Percentiles rank a stretch among this genome's conserved stretches.
Evolutionary conservation across 2,113 vertebrate genomes (phyloP).

Genomic region (Seriola quinqueradiata): DNA sequence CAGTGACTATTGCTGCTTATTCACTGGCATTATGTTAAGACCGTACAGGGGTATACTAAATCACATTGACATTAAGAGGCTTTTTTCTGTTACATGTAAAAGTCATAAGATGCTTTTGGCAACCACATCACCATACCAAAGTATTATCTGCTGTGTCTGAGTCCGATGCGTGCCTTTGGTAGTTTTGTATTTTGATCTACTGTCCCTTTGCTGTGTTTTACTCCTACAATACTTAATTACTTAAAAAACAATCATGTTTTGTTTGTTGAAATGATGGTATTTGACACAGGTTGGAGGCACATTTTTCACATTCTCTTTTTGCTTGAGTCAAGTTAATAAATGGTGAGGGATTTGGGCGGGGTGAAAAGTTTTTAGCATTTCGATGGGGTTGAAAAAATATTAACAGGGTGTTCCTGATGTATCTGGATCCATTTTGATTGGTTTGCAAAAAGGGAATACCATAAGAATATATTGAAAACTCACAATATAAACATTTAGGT

Average conservation of each 20-base stretch:
- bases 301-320: neutral
- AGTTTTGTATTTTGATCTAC: conserved; percentile 45
- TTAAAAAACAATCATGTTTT: neutral
- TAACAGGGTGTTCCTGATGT: neutral
- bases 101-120: neutral
- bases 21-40: conserved; percentile 1
- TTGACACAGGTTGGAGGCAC: neutral
- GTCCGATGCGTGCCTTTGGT: conserved; percentile 19
- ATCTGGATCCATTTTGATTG: neutral
- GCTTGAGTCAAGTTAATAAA: neutral
- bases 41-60: neutral
- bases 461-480: neutral
- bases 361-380: neutral
- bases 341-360: neutral
- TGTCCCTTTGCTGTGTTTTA: conserved; percentile 38
- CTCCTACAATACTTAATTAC: conserved; percentile 2
- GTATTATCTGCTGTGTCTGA: conserved; percentile 5
- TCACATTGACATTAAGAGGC: neutral
- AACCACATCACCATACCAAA: neutral
- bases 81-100: neutral
- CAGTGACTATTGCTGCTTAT: conserved; percentile 6
- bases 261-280: conserved; percentile 4
- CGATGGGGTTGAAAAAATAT: neutral
- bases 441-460: neutral
- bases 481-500: neutral